Conservation (phyloP, 2,113 vertebrate genomes). For the Ploceus nigricollis region DNA sequence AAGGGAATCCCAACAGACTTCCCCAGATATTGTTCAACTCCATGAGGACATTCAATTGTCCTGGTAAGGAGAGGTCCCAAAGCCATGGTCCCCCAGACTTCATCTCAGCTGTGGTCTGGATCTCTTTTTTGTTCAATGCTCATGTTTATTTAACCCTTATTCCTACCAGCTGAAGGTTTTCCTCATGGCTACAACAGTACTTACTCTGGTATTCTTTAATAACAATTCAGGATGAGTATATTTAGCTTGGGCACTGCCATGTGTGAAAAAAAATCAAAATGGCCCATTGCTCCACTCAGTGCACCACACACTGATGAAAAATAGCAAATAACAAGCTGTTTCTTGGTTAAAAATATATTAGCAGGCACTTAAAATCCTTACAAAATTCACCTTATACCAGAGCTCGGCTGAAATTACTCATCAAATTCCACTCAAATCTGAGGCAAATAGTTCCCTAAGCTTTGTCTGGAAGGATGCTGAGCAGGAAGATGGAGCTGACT, state of each 20-base stretch:
- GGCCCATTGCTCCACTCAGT: neutral
- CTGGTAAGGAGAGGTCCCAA: neutral
- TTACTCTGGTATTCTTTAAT: neutral
- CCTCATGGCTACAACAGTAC: neutral
- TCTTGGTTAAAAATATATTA: neutral
- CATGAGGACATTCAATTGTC: neutral
- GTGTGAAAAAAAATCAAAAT: neutral
- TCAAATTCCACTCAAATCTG: neutral
- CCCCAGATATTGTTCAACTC: neutral
- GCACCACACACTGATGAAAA: neutral
- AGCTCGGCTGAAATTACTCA: neutral
- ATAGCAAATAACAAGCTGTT: neutral
- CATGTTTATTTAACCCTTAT: neutral
- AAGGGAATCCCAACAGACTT: neutral
- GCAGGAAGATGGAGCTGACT: neutral
- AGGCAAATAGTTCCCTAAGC: neutral
- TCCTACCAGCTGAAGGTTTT: neutral
- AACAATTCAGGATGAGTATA: neutral
- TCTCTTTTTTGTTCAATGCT: neutral
- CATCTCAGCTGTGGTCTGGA: neutral
- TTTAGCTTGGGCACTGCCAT: neutral
- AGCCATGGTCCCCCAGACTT: neutral
- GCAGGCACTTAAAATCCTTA: neutral
- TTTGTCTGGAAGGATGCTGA: neutral
- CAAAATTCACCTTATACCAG: neutral